phyloP scores from a whole-genome alignment of 2,797 vertebrate species.

The Peromyscus nudipes region DNA sequence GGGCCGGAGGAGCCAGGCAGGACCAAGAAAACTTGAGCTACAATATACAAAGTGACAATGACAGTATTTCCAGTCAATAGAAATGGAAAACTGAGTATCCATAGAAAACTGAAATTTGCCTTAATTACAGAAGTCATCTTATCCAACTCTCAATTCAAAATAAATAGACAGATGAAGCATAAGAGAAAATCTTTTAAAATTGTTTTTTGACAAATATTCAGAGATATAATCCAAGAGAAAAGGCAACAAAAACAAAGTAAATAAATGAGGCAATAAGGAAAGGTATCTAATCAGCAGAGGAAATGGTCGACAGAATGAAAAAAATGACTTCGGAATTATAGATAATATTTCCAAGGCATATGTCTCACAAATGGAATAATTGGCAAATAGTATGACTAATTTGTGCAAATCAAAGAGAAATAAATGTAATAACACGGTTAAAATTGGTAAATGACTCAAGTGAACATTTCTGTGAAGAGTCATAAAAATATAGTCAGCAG shows the following conservation, averaged over 20 bases:
- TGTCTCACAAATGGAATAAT: background rate
- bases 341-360: background rate
- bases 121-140: too few relatives aligned
- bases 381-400: background rate
- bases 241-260: background rate
- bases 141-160: too few relatives aligned
- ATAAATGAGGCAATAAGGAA: background rate
- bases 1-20: too few relatives aligned
- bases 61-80: background rate
- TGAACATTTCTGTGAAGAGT: background rate
- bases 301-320: background rate
- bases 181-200: background rate
- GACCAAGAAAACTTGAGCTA: too few relatives aligned
- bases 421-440: background rate
- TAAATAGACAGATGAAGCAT: too few relatives aligned
- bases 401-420: background rate
- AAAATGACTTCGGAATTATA: background rate
- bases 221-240: background rate
- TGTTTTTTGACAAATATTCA: background rate
- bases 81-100: background rate
- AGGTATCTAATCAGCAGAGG: background rate
- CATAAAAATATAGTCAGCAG: background rate
- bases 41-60: background rate
- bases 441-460: background rate
- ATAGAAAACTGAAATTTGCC: background rate